Conservation (phyloP, 2,797 vertebrate genomes). For the Myiotriccus ornatus region DNA sequence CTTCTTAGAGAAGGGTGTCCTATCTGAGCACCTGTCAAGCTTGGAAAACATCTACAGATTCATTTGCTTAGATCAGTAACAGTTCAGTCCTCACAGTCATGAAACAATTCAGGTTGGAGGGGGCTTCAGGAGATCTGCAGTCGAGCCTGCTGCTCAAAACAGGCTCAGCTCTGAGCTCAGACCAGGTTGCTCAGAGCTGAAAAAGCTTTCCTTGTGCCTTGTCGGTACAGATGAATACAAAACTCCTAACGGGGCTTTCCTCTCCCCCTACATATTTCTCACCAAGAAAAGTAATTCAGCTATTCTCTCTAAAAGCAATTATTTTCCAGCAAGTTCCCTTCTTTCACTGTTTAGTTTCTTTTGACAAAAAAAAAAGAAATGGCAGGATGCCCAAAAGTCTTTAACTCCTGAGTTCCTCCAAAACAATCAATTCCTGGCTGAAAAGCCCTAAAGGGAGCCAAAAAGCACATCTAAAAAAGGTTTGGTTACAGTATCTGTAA, state of each 20-base stretch:
- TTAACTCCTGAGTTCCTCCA: not conserved
- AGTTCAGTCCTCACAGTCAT: not conserved
- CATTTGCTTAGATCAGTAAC: not conserved
- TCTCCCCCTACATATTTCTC: not conserved
- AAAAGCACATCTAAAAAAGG: conserved; percentile 2
- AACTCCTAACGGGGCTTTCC: not conserved
- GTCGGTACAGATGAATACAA: not conserved
- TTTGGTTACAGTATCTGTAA: conserved; percentile 1
- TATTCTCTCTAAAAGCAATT: not conserved
- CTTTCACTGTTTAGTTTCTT: not conserved
- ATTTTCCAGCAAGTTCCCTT: not conserved
- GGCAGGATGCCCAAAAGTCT: not conserved
- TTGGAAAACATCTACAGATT: not conserved
- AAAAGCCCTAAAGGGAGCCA: not conserved
- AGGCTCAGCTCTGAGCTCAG: not conserved
- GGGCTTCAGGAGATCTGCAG: not conserved
- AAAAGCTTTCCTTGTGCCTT: not conserved
- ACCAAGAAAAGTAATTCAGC: not conserved
- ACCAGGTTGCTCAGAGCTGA: not conserved
- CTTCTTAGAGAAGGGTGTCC: not conserved
- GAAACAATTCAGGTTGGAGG: not conserved
- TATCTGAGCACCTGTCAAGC: not conserved
- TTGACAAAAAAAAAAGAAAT: not conserved
- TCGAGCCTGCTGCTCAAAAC: not conserved
- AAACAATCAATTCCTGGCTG: not conserved